Base-by-base conservation (phyloP, 2,797 vertebrate species). In the Alca torda region DNA sequence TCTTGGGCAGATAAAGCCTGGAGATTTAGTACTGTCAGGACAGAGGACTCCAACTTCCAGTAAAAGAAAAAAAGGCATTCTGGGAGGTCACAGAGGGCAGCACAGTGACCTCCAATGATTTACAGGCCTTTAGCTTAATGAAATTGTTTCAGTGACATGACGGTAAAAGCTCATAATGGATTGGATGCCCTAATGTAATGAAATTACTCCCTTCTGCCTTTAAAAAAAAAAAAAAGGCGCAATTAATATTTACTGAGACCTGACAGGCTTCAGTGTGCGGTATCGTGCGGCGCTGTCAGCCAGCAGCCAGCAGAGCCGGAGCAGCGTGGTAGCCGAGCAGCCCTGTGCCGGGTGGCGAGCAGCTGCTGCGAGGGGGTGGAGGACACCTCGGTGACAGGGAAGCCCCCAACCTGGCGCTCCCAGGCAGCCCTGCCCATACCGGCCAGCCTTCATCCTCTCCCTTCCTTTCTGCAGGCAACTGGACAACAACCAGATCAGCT, bases 101-200 rank as follows among this genome's bases (percentile, higher is more conserved):
- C 96, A 65, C 98, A 97, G 98, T 99, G 99, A 99, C 99, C 99
- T 98, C 98, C 97, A 98, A 97, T 99, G 99, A 99, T 99, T 99
- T 99, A 99, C 99, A 98, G 98, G 99, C 98, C 98, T 99, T 99
- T 99, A 99, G 98, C 99, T 99, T 99, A 99, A 99, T 99, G 99
- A 99, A 99, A 99, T 99, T 99, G 99, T 99, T 99, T 99, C 99
- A 99, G 98, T 99, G 99, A 99, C 99, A 99, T 99, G 99, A 99
- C 98, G 98, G 99, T 99, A 99, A 99, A 99, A 99, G 99, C 99
- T 98, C 98, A 98, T 99, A 99, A 99, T 99, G 99, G 99, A 99
- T 99, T 99, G 99, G 99, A 98, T 98, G 98, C 99, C 98, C 99
- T 99, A 99, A 99, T 99, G 99, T 99, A 99, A 99, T 99, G 99